These are phyloP conservation scores for Agonum fuliginosum DNA, from an alignment of 2,888 invertebrate species.

Conservation along the genomic window DNA sequence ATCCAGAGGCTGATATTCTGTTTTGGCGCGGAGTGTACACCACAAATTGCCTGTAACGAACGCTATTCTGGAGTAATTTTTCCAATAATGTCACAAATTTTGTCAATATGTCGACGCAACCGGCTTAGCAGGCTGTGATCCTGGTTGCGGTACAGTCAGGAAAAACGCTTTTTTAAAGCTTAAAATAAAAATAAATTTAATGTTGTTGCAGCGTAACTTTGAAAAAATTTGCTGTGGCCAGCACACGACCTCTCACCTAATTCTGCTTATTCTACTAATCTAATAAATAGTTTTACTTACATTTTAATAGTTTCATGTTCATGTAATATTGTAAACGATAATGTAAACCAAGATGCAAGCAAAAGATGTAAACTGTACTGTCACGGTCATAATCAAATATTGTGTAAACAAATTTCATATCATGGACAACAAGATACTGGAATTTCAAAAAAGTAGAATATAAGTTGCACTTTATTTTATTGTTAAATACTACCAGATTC, in stretches of 20 bases:
- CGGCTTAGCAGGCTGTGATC: conserved; percentile 31
- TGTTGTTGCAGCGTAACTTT: background rate
- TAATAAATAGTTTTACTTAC: too few species aligned
- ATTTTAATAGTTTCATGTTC: too few species aligned
- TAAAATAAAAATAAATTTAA: background rate
- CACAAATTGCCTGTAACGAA: conserved; percentile 71
- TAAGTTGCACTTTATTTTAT: too few species aligned
- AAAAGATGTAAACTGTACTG: background rate
- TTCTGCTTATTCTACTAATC: too few species aligned
- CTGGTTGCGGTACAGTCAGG: background rate
- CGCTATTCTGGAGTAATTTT: conserved; percentile 70
- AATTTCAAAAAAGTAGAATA: too few species aligned
- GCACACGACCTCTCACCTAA: too few species aligned
- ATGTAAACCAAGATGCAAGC: too few species aligned
- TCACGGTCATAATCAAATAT: background rate
- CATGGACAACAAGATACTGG: too few species aligned
- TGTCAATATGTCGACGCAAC: conserved; percentile 63
- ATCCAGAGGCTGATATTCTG: background rate
- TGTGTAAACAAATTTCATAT: too few species aligned
- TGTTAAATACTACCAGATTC: too few species aligned
- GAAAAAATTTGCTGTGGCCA: background rate
- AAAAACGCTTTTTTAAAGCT: background rate
- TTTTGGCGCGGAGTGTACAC: conserved; percentile 66
- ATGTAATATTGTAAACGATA: too few species aligned
- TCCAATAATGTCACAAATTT: conserved; percentile 70